These are phyloP conservation scores for Mus minutoides DNA, from an alignment of 2,797 vertebrate species.

Conservation along the genomic window DNA sequence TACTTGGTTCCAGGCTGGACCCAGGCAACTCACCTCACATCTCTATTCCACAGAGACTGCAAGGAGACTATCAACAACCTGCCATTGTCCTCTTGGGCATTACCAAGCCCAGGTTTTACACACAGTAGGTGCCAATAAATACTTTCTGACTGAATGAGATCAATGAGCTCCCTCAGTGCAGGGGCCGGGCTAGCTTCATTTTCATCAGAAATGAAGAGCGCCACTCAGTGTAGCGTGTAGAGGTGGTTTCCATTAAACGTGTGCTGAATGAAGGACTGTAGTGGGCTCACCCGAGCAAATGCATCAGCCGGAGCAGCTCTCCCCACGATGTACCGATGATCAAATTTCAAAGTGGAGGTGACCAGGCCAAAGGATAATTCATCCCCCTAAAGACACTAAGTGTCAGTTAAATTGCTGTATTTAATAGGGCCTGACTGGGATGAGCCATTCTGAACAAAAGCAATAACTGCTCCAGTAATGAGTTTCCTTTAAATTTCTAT, in stretches of 20 bases:
- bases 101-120: background rate
- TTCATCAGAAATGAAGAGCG: background rate
- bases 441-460: conserved; percentile 80
- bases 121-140: background rate
- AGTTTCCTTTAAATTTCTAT: conserved; percentile 71
- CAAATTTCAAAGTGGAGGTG: conserved; percentile 72
- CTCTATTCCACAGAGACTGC: background rate
- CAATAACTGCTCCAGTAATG: conserved; percentile 73
- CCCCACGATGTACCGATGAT: conserved; percentile 45
- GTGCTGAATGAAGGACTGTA: background rate
- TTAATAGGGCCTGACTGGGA: conserved; percentile 80
- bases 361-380: conserved; percentile 75
- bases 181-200: background rate
- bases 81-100: background rate
- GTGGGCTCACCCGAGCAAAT: background rate
- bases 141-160: background rate
- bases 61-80: background rate
- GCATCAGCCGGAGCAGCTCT: conserved; percentile 27
- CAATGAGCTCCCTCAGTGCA: background rate
- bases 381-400: conserved; percentile 73
- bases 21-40: background rate
- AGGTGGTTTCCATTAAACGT: background rate
- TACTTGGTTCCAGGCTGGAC: background rate
- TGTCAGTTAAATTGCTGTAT: conserved; percentile 77
- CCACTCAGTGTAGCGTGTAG: accelerated